Evolutionary conservation across 2,888 invertebrate species (phyloP).

Genomic region (Ophion slaviceki): DNA sequence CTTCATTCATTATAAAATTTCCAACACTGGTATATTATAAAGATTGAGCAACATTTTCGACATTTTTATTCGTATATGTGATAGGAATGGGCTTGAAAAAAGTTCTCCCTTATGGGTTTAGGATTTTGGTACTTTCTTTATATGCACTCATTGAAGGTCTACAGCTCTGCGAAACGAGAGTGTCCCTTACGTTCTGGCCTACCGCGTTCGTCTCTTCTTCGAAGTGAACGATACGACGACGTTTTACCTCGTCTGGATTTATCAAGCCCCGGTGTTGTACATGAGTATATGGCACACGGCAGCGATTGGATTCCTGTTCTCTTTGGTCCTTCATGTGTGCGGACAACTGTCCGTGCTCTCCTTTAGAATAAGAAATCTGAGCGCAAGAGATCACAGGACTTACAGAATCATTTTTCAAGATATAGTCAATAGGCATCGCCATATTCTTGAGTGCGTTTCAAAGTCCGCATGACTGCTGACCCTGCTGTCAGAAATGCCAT

Average conservation of each 20-base stretch:
- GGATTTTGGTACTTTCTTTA: background rate
- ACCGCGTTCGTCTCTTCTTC: conserved; percentile 49
- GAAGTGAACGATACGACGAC: conserved; percentile 49
- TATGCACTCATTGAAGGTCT: conserved; percentile 3
- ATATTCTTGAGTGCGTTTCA: conserved; percentile 30
- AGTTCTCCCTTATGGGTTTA: background rate
- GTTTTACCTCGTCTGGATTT: conserved; percentile 54
- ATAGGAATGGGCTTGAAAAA: background rate
- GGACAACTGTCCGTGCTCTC: conserved; percentile 50
- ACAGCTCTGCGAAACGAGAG: conserved; percentile 53
- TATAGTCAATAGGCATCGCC: conserved; percentile 20
- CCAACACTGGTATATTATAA: background rate
- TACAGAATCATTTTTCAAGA: conserved; percentile 7
- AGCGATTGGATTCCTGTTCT: conserved; percentile 45
- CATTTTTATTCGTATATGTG: background rate
- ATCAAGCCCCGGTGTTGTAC: conserved; percentile 52
- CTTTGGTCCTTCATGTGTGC: conserved; percentile 53
- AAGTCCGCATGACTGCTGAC: background rate
- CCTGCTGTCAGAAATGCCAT: background rate
- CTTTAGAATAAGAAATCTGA: conserved; percentile 46
- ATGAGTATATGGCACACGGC: conserved; percentile 53
- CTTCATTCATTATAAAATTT: background rate
- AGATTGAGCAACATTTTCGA: background rate
- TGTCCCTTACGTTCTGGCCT: conserved; percentile 47
- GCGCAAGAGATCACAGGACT: background rate